Evolutionary conservation across 1,140 invertebrate species (phyloP).

Genomic region (Myzus persicae): DNA sequence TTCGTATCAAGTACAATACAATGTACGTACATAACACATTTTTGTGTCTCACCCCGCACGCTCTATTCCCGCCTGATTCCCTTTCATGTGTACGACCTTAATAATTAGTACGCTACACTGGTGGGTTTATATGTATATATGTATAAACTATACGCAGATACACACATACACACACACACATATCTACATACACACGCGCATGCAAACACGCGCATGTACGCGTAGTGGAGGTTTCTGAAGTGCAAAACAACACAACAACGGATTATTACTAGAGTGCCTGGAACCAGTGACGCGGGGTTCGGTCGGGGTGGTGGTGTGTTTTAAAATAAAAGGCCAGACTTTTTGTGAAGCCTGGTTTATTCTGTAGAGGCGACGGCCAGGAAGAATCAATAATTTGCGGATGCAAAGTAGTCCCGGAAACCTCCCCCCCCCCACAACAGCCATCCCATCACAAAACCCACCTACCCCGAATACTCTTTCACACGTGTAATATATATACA

Average conservation of each 20-base stretch:
- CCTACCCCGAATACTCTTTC: slow-evolving; percentile 20
- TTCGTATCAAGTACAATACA: neutral
- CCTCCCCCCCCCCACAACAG: neutral
- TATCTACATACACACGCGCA: too few relatives aligned
- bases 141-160: neutral
- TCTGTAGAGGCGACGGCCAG: slow-evolving; percentile 54
- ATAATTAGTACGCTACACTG: slow-evolving; percentile 51
- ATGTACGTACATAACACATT: neutral
- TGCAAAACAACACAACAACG: slow-evolving; percentile 44
- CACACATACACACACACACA: neutral
- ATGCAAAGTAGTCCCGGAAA: slow-evolving; percentile 55
- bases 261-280: slow-evolving; percentile 19
- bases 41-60: slow-evolving; percentile 22
- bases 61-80: slow-evolving; percentile 1
- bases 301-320: slow-evolving; percentile 12
- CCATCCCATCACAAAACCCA: neutral
- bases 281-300: neutral
- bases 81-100: slow-evolving; percentile 34
- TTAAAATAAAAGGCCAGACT: slow-evolving; percentile 53
- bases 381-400: slow-evolving; percentile 58
- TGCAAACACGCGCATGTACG: neutral
- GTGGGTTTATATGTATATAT: neutral
- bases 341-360: slow-evolving; percentile 33
- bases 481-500: neutral
- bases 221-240: slow-evolving; percentile 33